phyloP scores from a whole-genome alignment of 2,888 invertebrate genomes.

The Drosophila setosimentum region DNA sequence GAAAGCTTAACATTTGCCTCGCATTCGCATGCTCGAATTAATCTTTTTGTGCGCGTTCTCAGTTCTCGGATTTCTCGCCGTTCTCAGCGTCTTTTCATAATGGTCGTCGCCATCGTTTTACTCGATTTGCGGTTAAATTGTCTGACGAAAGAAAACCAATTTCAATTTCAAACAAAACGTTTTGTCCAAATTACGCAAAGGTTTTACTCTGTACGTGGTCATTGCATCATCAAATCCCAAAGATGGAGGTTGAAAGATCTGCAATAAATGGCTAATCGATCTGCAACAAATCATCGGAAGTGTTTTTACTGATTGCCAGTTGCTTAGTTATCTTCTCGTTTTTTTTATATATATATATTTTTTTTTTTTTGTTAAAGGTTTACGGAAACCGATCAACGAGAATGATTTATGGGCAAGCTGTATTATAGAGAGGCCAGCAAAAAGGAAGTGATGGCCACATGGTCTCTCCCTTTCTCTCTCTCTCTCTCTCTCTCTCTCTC shows the following conservation, averaged over 20 bases:
- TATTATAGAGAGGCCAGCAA: conserved; percentile 38
- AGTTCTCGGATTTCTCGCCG: conserved; percentile 31
- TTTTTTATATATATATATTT: neutral
- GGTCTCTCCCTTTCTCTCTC: conserved; percentile 13
- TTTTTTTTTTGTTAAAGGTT: conserved; percentile 43
- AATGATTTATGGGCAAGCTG: conserved; percentile 54
- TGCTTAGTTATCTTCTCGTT: conserved; percentile 28
- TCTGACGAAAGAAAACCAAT: conserved; percentile 77
- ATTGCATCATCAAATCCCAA: conserved; percentile 52
- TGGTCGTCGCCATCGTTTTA: conserved; percentile 69
- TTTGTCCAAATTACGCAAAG: conserved; percentile 77
- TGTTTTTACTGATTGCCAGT: conserved; percentile 69
- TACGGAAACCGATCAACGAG: conserved; percentile 62
- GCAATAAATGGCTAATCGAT: conserved; percentile 22
- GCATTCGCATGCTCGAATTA: conserved; percentile 47
- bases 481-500: neutral
- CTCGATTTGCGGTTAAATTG: conserved; percentile 78
- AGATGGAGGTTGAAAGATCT: conserved; percentile 38
- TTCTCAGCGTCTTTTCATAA: conserved; percentile 5
- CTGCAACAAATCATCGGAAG: conserved; percentile 59
- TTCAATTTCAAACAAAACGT: conserved; percentile 83
- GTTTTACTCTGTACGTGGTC: conserved; percentile 73
- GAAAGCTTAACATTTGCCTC: conserved; percentile 52
- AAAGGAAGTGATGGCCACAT: conserved; percentile 40
- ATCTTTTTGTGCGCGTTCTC: conserved; percentile 60